Conservation (phyloP, 2,888 invertebrate genomes). For the Tenthredo livida region DNA sequence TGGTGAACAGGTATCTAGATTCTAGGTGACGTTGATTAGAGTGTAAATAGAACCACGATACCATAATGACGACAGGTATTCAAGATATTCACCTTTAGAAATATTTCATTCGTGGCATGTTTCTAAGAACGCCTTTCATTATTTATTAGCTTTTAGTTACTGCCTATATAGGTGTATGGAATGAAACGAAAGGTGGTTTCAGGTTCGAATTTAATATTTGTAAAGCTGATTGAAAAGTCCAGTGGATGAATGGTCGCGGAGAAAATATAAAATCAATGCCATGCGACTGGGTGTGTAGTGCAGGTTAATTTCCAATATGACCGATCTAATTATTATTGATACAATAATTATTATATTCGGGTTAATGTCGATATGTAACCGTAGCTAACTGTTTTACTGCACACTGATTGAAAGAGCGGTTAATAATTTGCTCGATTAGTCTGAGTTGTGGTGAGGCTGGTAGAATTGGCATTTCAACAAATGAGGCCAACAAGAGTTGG, state of each 20-base stretch:
- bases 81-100: background rate
- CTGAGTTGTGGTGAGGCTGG: background rate
- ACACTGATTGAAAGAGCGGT: slow-evolving; percentile 21
- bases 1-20: background rate
- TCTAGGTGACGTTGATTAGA: background rate
- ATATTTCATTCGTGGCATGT: background rate
- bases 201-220: background rate
- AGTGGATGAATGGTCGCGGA: background rate
- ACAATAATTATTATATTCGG: background rate
- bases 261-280: background rate
- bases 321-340: background rate
- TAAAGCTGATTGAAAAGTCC: background rate
- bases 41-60: background rate
- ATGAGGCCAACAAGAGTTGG: slow-evolving; percentile 5
- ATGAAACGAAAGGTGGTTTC: background rate
- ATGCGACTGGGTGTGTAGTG: background rate
- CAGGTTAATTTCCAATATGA: background rate
- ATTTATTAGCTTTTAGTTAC: background rate
- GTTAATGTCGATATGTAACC: background rate
- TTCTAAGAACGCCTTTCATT: background rate
- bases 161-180: too few species aligned
- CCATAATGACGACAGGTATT: background rate
- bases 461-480: slow-evolving; percentile 32
- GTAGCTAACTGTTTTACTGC: background rate
- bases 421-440: slow-evolving; percentile 2